These are phyloP conservation scores for Chromobotia macracanthus DNA, from an alignment of 2,797 vertebrate species.

Conservation along the genomic window DNA sequence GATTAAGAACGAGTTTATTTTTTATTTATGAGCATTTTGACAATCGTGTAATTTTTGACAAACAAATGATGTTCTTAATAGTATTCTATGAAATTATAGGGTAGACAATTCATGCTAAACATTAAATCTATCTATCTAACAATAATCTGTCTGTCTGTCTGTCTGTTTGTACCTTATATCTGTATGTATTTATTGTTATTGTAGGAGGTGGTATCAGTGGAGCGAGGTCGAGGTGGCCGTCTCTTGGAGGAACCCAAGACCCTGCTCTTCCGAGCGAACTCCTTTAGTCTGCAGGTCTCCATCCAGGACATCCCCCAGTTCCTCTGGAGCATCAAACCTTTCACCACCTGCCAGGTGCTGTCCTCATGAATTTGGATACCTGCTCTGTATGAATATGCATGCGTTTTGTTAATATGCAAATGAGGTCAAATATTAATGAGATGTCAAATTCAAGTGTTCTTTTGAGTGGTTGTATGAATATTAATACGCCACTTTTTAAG, in stretches of 20 bases:
- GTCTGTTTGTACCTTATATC: too few species aligned
- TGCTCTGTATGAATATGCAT: constrained; percentile 32
- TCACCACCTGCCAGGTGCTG: constrained; percentile 93
- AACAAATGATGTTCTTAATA: too few species aligned
- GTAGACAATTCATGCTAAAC: too few species aligned
- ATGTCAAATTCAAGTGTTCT: constrained; percentile 28
- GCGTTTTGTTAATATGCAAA: constrained; percentile 51
- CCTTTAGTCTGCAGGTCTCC: constrained; percentile 94
- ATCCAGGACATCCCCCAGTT: constrained; percentile 95
- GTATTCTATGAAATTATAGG: too few species aligned
- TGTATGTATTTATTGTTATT: constrained; percentile 18
- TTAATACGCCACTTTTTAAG: constrained; percentile 17
- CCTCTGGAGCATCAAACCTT: constrained; percentile 97
- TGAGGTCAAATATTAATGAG: constrained; percentile 50
- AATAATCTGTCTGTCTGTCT: too few species aligned
- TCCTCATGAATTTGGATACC: constrained; percentile 46
- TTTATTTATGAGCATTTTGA: too few species aligned
- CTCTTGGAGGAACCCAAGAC: constrained; percentile 93
- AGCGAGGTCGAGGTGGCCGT: constrained; percentile 87
- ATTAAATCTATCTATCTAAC: too few species aligned
- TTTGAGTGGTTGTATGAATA: constrained; percentile 47
- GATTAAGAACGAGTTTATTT: too few species aligned
- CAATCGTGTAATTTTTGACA: too few species aligned
- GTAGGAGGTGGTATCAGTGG: constrained; percentile 90
- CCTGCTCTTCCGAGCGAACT: constrained; percentile 90